A percentile compares a stretch with the other conserved stretches of the same genome.
These are phyloP conservation scores for Capitulum mitella DNA, from an alignment of 2,888 invertebrate species.

Conservation along the genomic window DNA sequence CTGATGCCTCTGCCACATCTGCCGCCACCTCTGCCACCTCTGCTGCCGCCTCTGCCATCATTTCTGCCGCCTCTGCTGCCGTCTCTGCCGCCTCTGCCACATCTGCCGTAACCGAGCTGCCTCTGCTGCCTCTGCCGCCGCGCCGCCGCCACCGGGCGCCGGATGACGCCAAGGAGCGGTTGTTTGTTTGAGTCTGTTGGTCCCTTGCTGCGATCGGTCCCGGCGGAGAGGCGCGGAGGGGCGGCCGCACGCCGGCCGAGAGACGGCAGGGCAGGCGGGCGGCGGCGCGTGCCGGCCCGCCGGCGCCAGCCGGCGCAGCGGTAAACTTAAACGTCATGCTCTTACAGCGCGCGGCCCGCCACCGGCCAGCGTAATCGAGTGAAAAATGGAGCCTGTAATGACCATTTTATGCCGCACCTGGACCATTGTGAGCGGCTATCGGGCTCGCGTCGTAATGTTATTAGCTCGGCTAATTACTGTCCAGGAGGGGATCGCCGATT, in stretches of 20 bases:
- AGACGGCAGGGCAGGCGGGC: neutral
- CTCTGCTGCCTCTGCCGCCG: neutral
- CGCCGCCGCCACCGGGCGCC: neutral
- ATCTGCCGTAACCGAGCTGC: neutral
- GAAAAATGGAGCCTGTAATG: slow-evolving; percentile 20
- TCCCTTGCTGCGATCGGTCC: neutral
- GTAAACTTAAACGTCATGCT: neutral
- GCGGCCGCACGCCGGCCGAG: too few species aligned
- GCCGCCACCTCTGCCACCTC: neutral
- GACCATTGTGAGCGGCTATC: neutral
- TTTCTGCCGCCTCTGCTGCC: neutral
- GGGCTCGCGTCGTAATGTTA: neutral
- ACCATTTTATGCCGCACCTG: slow-evolving; percentile 12
- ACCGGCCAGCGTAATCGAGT: neutral
- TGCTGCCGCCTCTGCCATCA: neutral
- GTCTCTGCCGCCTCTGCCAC: neutral
- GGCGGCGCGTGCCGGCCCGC: neutral
- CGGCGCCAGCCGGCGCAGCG: neutral
- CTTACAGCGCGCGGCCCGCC: neutral
- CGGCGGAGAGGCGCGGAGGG: neutral
- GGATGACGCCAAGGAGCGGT: neutral
- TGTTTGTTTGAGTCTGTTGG: slow-evolving; percentile 23
- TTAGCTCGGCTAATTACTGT: neutral
- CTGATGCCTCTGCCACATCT: neutral
- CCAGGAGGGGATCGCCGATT: neutral